These are phyloP conservation scores for Ceratina calcarata DNA, from an alignment of 1,140 invertebrate genomes.

Conservation along the genomic window DNA sequence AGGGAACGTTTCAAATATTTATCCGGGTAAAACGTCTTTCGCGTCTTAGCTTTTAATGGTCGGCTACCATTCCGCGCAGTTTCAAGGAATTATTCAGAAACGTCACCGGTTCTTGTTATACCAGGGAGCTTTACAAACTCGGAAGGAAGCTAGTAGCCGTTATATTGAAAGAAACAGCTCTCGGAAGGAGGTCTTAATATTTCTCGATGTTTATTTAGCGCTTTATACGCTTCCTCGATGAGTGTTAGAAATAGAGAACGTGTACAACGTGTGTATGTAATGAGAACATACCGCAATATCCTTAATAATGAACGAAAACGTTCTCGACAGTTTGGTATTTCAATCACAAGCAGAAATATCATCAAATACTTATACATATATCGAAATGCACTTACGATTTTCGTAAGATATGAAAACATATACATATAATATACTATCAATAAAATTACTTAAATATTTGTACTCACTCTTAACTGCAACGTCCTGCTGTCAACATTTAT, in stretches of 20 bases:
- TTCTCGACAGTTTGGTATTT: too few relatives aligned
- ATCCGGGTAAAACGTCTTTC: constrained; percentile 62
- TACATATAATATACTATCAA: not conserved
- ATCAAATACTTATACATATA: too few relatives aligned
- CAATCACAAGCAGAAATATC: too few relatives aligned
- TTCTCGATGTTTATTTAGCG: constrained; percentile 1
- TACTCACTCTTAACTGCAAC: not conserved
- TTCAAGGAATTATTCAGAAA: constrained; percentile 55
- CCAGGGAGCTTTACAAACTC: constrained; percentile 17
- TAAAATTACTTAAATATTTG: not conserved
- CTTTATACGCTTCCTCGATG: not conserved
- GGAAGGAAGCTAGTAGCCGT: constrained; percentile 19
- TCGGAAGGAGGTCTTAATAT: constrained; percentile 17
- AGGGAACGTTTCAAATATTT: constrained; percentile 69
- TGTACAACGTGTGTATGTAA: not conserved
- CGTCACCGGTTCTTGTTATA: constrained; percentile 36
- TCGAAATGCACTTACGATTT: too few relatives aligned
- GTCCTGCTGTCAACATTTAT: not conserved
- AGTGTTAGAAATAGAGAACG: not conserved
- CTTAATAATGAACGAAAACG: not conserved
- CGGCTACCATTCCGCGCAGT: constrained; percentile 41
- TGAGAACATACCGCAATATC: not conserved
- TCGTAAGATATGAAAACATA: too few relatives aligned
- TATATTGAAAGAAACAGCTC: constrained; percentile 32
- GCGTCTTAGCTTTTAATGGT: constrained; percentile 55